Percentiles rank a stretch among this genome's conserved stretches.
Evolutionary conservation across 2,113 vertebrate species (phyloP).

Genomic region (Dicaeum eximium): DNA sequence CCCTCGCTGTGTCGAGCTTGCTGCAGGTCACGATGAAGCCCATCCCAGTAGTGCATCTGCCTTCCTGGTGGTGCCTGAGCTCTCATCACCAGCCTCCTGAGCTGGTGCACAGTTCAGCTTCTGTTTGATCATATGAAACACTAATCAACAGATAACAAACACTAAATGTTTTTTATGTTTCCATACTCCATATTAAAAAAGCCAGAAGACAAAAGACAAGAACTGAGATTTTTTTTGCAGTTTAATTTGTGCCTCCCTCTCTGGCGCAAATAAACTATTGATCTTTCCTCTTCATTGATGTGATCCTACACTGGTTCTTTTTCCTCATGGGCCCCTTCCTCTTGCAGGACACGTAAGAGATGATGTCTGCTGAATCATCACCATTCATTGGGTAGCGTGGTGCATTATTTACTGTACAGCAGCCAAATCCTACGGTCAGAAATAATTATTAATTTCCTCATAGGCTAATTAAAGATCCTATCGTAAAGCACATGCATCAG

Average conservation of each 20-base stretch:
- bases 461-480: conserved; percentile 48
- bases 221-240: neutral
- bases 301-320: neutral
- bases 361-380: conserved; percentile 41
- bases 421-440: neutral
- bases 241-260: neutral
- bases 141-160: neutral
- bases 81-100: neutral
- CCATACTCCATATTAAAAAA: neutral
- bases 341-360: neutral
- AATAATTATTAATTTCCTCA: conserved; percentile 45
- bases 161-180: neutral
- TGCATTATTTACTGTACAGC: conserved; percentile 40
- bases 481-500: neutral
- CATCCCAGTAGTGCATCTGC: accelerated
- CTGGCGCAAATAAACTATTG: neutral
- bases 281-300: neutral
- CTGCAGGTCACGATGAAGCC: accelerated
- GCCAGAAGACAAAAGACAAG: neutral
- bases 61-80: neutral
- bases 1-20: accelerated
- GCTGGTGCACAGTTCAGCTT: neutral
- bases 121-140: neutral
- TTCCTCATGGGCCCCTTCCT: neutral
- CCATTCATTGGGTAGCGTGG: accelerated